phyloP scores from a whole-genome alignment of 1,140 invertebrate genomes.

The Pachyrhynchus sulphureomaculatus region DNA sequence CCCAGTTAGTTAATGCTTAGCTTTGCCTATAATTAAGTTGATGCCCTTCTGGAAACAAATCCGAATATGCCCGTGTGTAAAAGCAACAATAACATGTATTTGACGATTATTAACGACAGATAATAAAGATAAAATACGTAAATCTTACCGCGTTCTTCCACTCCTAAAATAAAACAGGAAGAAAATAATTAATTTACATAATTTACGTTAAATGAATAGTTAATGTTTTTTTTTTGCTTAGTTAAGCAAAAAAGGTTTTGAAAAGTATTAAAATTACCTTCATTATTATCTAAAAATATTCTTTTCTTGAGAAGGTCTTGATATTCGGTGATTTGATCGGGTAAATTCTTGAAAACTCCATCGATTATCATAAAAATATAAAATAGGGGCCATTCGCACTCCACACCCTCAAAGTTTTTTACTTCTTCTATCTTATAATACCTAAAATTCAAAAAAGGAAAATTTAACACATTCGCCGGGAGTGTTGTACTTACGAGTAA shows the following conservation, averaged over 20 bases:
- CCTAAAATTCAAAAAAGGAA: slow-evolving; percentile 31
- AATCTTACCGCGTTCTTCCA: not conserved
- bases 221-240: too few relatives aligned
- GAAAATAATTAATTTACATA: too few relatives aligned
- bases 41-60: too few relatives aligned
- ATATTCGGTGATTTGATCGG: slow-evolving; percentile 92
- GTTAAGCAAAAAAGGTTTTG: too few relatives aligned
- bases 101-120: too few relatives aligned
- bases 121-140: too few relatives aligned
- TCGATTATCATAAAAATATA: slow-evolving; percentile 96
- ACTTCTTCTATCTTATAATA: slow-evolving; percentile 65
- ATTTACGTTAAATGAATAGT: not conserved
- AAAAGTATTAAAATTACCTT: slow-evolving; percentile 65
- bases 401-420: slow-evolving; percentile 93
- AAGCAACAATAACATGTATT: too few relatives aligned
- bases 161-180: not conserved
- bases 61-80: too few relatives aligned
- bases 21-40: too few relatives aligned
- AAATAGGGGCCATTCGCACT: slow-evolving; percentile 98
- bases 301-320: slow-evolving; percentile 78
- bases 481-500: not conserved
- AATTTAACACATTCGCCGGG: not conserved
- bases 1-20: too few relatives aligned
- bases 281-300: slow-evolving; percentile 70
- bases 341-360: slow-evolving; percentile 84